Base-by-base conservation (phyloP, 2,888 invertebrate species). In the Andricus curvator region DNA sequence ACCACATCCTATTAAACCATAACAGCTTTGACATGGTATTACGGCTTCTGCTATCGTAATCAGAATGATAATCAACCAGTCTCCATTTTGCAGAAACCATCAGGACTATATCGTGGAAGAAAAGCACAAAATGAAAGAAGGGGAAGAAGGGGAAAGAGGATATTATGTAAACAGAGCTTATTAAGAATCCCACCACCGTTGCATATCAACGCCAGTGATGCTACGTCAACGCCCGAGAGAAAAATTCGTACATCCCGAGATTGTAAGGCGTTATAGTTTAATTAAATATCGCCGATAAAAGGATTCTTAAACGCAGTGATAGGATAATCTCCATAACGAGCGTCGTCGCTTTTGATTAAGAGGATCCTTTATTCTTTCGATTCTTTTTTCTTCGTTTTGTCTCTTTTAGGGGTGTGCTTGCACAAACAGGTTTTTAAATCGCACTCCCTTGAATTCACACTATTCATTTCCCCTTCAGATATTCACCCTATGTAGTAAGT, bases 261-360 rank as follows among this genome's bases (percentile, higher is more conserved):
- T 83, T 85, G 84, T 84, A 84, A 86, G 83, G 80, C 87, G 88
- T 87, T 87, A 87, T 86, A 86, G 85, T 87, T 89, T 89, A 88
- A 89, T 90, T 88, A 89, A 88, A 88, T 88, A 89, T 90, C 88
- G 88, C 81, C 86, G 88, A 88, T 89, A 87, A 89, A 89, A 86
- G 48, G 81, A 85, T 86, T 86, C 85, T 88, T 88, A 88, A 56
- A 33, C 2, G 4, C 33, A 33, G 51, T 74, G 33, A 74, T 33
- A 29, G 13, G 56, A 74, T 74, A 74, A 89, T 89, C 87, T 88
- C 84, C 81, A 85, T 86, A 88, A 88, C 86, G 86, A 87, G 87
- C 83, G 85, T 84, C 84, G 84, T 82, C 84, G 85, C 85, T 87
- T 86, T 87, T 85, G 85, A 87, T 85, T 85, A 86, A 87, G 83